Evolutionary conservation across 2,113 vertebrate species (phyloP).

Genomic region (Ginglymostoma cirratum): DNA sequence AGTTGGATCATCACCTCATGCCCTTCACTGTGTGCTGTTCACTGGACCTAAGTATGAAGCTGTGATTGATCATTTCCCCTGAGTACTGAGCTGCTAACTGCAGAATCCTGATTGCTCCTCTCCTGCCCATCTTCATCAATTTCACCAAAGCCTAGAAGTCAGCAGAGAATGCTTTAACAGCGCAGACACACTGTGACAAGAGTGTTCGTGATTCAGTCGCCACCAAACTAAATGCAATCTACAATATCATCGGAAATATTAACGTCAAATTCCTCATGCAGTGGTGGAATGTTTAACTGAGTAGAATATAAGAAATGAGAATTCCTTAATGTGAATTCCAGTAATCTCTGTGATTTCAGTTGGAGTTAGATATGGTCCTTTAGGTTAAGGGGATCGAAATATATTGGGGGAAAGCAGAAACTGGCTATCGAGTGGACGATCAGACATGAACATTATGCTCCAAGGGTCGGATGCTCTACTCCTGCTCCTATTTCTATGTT

Average conservation of each 20-base stretch:
- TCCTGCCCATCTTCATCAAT: neutral
- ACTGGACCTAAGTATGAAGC: neutral
- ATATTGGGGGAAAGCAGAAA: no score
- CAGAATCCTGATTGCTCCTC: neutral
- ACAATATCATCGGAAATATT: neutral
- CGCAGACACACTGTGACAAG: neutral
- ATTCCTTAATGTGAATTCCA: neutral
- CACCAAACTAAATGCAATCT: neutral
- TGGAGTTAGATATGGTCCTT: no score
- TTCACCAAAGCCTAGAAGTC: neutral
- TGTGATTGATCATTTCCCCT: neutral
- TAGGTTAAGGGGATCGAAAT: no score
- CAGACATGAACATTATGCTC: no score
- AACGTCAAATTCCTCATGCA: neutral
- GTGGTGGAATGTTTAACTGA: neutral
- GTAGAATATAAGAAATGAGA: neutral
- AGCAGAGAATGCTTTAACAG: neutral
- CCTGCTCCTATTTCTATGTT: no score
- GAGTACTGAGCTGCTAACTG: neutral
- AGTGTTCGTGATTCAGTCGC: neutral
- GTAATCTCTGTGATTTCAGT: no score
- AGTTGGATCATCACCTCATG: neutral
- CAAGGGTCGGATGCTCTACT: no score
- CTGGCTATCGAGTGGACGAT: no score
- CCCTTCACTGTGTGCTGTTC: neutral